Base-by-base conservation (phyloP, 2,888 invertebrate genomes). In the Achlya flavicornis region DNA sequence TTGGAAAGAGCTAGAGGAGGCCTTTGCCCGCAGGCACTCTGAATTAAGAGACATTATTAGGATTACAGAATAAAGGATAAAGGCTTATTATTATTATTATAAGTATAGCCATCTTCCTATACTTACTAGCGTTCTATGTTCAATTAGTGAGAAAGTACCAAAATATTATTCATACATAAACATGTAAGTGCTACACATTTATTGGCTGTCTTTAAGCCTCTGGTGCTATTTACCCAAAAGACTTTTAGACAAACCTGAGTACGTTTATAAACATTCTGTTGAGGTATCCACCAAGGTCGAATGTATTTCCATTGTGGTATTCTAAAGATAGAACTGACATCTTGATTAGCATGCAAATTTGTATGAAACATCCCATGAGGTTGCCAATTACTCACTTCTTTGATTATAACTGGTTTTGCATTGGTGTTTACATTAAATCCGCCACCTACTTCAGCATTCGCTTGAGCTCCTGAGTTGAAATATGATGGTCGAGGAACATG, bases 381-480 rank as follows among this genome's bases (percentile, higher is more conserved):
- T 69, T 63, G 65, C 77, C 75, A 70, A 61, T 76, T 86, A 92
- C 92, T 92, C 87, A 93, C 92, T 87, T 93, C 91, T 83, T 91
- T 89, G 1, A 87, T 80, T 64, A 87, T 61, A 33, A 79, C 81
- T 26, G 84, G 84, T 70, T 79, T 72, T 32, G 69, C 72, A 57
- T 84, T 58, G 64, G 77, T 73, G 81, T 91, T 83, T 90, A 87
- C 81, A 64, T 87, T 61, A 32, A 79, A 53, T 10, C 53, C 53
- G 8, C 53, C 82, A 41, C 84, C 67, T 19, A 83, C 83, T 69
- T 78, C 72, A 33, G 70, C 73, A 57, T 53, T 53, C 3, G 53
- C 19, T 53, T 19, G 19, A 53, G 19, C 16, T 53, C 10, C 19
- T n/a, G 72, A 69, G 33, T 76, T 71, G 46, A 78, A 78, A 46